Percentiles rank a stretch among this genome's conserved stretches.
These are phyloP conservation scores for Psix sp. DNA, from an alignment of 1,140 invertebrate species.

Conservation along the genomic window DNA sequence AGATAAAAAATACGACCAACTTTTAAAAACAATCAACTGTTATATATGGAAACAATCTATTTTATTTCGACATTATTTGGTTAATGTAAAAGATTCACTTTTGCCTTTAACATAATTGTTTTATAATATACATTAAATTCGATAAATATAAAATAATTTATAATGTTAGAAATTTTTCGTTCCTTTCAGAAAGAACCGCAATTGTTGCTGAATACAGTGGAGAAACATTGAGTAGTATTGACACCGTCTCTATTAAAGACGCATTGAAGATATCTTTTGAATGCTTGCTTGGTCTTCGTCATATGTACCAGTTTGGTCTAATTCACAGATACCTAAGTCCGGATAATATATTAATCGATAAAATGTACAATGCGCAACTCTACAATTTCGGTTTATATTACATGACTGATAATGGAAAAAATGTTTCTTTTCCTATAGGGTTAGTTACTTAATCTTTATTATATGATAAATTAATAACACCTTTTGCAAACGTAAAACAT, in stretches of 20 bases:
- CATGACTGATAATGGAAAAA: conserved; percentile 90
- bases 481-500: too few relatives aligned
- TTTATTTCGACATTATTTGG: too few relatives aligned
- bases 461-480: neutral
- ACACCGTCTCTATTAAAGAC: conserved; percentile 75
- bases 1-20: too few relatives aligned
- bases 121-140: too few relatives aligned
- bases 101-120: too few relatives aligned
- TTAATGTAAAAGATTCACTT: too few relatives aligned
- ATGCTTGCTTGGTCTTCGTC: conserved; percentile 84
- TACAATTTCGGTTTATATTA: conserved; percentile 95
- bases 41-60: too few relatives aligned
- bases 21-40: too few relatives aligned
- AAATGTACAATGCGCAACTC: conserved; percentile 85
- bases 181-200: conserved; percentile 89
- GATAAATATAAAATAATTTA: too few relatives aligned
- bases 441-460: conserved; percentile 75
- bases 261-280: conserved; percentile 82
- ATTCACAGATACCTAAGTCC: conserved; percentile 88
- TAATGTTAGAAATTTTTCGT: too few relatives aligned
- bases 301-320: conserved; percentile 85
- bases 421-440: conserved; percentile 95
- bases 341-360: conserved; percentile 89
- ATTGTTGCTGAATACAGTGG: conserved; percentile 92
- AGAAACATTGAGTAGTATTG: conserved; percentile 77